Base-by-base conservation (phyloP, 2,888 invertebrate species). In the Lypha dubia region DNA sequence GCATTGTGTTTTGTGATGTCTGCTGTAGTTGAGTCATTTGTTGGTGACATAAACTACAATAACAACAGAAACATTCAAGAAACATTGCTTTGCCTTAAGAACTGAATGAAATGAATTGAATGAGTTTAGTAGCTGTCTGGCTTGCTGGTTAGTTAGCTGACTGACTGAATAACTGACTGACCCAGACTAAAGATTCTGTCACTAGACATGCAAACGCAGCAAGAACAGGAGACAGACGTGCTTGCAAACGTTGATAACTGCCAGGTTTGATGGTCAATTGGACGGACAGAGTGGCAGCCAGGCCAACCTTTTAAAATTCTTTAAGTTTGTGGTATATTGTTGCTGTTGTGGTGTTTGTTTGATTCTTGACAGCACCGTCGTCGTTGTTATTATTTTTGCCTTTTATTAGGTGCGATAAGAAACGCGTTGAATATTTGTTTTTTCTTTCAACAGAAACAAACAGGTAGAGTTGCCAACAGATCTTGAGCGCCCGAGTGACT, bases 231-330 rank as follows among this genome's bases (percentile, higher is more conserved):
- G 38, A 63, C 81, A 73, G 65, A 51, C 75, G 32, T 53, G 32
- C 73, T 41, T 53, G 41, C 73, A 67, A 75, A 38, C 60, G 77
- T 68, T 75, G 80, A 73, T 85, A 79, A 67, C 75, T 79, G 79
- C 62, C 75, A 84, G 74, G 80, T 58, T 75, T 65, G 60, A 63
- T 74, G 44, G 79, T 46, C 70, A 62, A 44, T 41, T 67, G 49
- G 76, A 51, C 70, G 28, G 49, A 24, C 53, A 17, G 35, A 67
- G 56, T 51, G 35, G 35, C 76, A 74, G 58, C 11, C 73, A 77
- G 87, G 88, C 28, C 49, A 90, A 90, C 90, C 90, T 90, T 90
- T 90, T 90, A 90, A 90, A 89, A 90, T 90, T 90, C 90, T 90
- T 89, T 86, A 87, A 87, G 88, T 84, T 75, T 70, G 9, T 79